Evolutionary conservation across 2,797 vertebrate genomes (phyloP).

Genomic region (Clarias fuscus): DNA sequence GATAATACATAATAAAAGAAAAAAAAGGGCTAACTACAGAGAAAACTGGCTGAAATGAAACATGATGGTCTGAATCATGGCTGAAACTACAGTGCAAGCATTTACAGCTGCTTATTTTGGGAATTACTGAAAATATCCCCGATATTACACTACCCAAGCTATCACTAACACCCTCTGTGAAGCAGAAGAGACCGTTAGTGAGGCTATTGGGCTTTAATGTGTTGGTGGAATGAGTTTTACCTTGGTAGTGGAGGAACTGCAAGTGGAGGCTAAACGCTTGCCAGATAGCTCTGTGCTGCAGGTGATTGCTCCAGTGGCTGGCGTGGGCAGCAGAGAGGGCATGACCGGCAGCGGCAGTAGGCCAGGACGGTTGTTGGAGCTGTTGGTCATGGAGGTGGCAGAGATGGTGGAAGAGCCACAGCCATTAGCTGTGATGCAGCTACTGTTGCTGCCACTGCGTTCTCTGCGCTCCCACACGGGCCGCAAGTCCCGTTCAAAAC

Average conservation of each 20-base stretch:
- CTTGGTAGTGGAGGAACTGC: constrained; percentile 77
- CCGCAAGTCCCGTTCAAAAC: constrained; percentile 84
- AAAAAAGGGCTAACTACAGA: constrained; percentile 3
- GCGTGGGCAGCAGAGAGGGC: constrained; percentile 78
- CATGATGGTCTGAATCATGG: background rate
- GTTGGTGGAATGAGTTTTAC: constrained; percentile 65
- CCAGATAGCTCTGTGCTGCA: constrained; percentile 76
- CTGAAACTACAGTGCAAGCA: background rate
- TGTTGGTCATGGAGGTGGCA: constrained; percentile 68
- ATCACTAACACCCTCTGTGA: constrained; percentile 6
- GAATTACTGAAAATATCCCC: constrained; percentile 24
- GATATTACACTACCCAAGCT: constrained; percentile 17
- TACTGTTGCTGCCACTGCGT: constrained; percentile 66
- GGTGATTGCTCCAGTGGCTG: constrained; percentile 73
- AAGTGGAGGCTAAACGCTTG: constrained; percentile 76
- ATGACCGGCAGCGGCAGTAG: constrained; percentile 82
- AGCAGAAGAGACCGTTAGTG: background rate
- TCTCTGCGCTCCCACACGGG: constrained; percentile 82
- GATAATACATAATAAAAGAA: constrained; percentile 15
- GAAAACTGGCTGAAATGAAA: constrained; percentile 15
- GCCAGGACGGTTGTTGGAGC: constrained; percentile 76
- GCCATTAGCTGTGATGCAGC: constrained; percentile 63
- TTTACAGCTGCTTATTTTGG: constrained; percentile 13
- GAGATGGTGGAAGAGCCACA: constrained; percentile 56
- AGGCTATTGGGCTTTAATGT: background rate